Evolutionary conservation across 2,113 vertebrate species (phyloP).

Genomic region (Silurus asotus): DNA sequence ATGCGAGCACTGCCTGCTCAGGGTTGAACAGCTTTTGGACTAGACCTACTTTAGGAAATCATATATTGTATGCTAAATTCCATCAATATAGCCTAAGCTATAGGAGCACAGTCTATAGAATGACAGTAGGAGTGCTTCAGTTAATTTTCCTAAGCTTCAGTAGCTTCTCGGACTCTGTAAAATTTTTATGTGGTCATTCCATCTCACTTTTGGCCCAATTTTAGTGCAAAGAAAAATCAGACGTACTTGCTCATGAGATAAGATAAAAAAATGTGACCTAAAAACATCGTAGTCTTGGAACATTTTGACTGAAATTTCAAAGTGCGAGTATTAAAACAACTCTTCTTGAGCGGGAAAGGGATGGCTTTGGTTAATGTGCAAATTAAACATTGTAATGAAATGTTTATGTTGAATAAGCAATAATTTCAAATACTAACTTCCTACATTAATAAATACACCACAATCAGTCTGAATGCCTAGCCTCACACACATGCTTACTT

Average conservation of each 20-base stretch:
- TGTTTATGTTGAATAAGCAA: background rate
- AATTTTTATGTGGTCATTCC: background rate
- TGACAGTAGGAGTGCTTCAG: slow-evolving; percentile 16
- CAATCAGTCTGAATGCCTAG: background rate
- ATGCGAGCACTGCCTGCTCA: slow-evolving; percentile 61
- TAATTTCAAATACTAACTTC: background rate
- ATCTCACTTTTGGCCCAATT: background rate
- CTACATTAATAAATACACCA: background rate
- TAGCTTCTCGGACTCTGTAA: background rate
- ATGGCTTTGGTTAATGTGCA: background rate
- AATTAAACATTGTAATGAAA: background rate
- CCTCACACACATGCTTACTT: background rate
- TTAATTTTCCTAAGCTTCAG: slow-evolving; percentile 15
- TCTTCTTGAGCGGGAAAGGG: background rate
- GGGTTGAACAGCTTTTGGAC: slow-evolving; percentile 66
- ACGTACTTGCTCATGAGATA: background rate
- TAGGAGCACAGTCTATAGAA: background rate
- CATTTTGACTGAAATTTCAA: background rate
- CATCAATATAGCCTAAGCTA: background rate
- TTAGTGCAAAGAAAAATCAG: background rate
- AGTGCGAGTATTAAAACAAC: background rate
- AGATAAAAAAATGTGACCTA: background rate
- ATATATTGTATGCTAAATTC: background rate
- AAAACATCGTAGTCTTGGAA: background rate
- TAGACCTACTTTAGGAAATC: slow-evolving; percentile 65